Conservation (phyloP, 2,888 invertebrate species). For the Mechanitis messenoides region DNA sequence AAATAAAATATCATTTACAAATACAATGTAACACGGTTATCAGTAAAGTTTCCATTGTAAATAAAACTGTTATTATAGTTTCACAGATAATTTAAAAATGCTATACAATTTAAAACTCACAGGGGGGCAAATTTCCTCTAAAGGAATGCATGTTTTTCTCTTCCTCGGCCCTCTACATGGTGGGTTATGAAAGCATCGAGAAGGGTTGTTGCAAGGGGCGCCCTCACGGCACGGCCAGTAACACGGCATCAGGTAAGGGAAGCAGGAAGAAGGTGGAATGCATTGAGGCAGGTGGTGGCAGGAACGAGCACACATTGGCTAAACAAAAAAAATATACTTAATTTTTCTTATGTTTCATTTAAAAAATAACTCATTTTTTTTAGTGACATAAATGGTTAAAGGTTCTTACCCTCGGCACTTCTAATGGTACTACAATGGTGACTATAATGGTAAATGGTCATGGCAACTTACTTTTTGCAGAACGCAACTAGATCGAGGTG, state of each 20-base stretch:
- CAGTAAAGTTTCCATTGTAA: background rate
- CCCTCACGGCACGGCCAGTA: conserved; percentile 59
- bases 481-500: conserved; percentile 57
- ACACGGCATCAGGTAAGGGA: conserved; percentile 66
- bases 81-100: background rate
- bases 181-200: conserved; percentile 63
- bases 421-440: too few species aligned
- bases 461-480: conserved; percentile 45
- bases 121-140: conserved; percentile 38
- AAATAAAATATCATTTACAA: too few species aligned
- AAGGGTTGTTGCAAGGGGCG: conserved; percentile 56
- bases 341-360: background rate
- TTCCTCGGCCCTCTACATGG: conserved; percentile 51
- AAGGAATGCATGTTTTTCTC: conserved; percentile 28
- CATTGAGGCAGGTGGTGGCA: conserved; percentile 60
- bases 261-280: conserved; percentile 55
- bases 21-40: too few species aligned
- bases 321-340: conserved; percentile 8
- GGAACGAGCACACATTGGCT: conserved; percentile 55
- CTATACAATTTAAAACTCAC: conserved; percentile 34
- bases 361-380: background rate
- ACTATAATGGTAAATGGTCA: background rate
- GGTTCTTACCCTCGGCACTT: too few species aligned
- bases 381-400: background rate
- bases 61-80: background rate